Conservation (phyloP, 1,140 invertebrate genomes). For the Plodia interpunctella region DNA sequence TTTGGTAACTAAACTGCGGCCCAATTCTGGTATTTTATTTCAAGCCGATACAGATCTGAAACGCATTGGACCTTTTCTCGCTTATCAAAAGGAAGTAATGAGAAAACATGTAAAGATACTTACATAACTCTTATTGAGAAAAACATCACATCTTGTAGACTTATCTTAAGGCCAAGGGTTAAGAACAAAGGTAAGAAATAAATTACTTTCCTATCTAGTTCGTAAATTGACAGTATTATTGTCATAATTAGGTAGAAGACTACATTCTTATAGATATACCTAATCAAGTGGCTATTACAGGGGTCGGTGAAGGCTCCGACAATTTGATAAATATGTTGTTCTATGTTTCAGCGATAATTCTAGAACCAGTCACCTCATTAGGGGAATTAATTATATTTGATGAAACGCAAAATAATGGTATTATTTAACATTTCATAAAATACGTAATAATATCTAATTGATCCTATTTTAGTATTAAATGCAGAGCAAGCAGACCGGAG, state of each 20-base stretch:
- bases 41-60: too few species aligned
- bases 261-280: background rate
- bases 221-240: background rate
- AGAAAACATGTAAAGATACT: too few species aligned
- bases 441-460: too few species aligned
- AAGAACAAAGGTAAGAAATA: conserved; percentile 2
- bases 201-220: background rate
- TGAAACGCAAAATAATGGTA: too few species aligned
- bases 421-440: conserved; percentile 11
- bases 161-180: conserved; percentile 1
- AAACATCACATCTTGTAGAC: background rate
- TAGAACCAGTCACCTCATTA: background rate
- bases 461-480: too few species aligned
- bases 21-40: too few species aligned
- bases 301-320: background rate
- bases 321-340: conserved; percentile 2
- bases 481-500: too few species aligned
- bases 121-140: too few species aligned
- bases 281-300: background rate
- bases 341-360: background rate
- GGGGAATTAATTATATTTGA: background rate
- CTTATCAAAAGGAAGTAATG: too few species aligned
- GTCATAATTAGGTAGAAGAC: background rate
- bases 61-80: too few species aligned
- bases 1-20: too few species aligned